phyloP scores from a whole-genome alignment of 1,140 invertebrate species.

The Probaryconus sp. region DNA sequence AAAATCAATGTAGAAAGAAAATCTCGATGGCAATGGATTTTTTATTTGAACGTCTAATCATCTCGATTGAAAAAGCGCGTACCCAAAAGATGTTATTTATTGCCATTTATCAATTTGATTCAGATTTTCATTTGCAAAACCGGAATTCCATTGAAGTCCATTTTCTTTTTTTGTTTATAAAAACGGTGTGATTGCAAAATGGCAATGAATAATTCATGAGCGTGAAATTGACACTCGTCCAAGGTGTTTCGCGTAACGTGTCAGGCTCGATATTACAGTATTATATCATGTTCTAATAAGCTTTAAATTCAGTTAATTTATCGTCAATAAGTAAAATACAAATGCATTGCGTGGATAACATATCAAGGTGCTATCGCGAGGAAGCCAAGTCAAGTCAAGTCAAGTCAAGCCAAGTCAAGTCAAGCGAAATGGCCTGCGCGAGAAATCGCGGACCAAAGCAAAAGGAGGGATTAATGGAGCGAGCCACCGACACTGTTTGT shows the following conservation, averaged over 20 bases:
- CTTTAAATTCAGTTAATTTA: constrained; percentile 46
- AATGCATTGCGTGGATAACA: constrained; percentile 1
- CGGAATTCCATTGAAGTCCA: too few relatives aligned
- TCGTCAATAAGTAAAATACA: constrained; percentile 43
- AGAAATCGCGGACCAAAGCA: background rate
- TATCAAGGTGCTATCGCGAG: constrained; percentile 8
- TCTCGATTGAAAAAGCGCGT: too few relatives aligned
- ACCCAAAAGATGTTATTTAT: too few relatives aligned
- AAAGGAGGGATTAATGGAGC: constrained; percentile 30
- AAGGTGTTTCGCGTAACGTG: background rate
- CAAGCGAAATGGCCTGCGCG: background rate
- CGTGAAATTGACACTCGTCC: constrained; percentile 32
- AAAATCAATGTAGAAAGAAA: too few relatives aligned
- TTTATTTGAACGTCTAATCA: too few relatives aligned
- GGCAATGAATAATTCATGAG: constrained; percentile 34
- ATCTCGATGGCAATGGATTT: too few relatives aligned
- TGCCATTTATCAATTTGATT: too few relatives aligned
- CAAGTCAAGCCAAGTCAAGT: too few relatives aligned
- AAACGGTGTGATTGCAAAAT: constrained; percentile 2
- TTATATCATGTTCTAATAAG: constrained; percentile 51
- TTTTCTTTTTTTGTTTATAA: too few relatives aligned
- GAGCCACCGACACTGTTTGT: constrained; percentile 44
- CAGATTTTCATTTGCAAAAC: constrained; percentile 7
- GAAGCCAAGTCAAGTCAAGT: too few relatives aligned
- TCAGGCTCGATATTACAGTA: constrained; percentile 16